Evolutionary conservation across 2,888 invertebrate species (phyloP).

Genomic region (Pilophorus perplexus): DNA sequence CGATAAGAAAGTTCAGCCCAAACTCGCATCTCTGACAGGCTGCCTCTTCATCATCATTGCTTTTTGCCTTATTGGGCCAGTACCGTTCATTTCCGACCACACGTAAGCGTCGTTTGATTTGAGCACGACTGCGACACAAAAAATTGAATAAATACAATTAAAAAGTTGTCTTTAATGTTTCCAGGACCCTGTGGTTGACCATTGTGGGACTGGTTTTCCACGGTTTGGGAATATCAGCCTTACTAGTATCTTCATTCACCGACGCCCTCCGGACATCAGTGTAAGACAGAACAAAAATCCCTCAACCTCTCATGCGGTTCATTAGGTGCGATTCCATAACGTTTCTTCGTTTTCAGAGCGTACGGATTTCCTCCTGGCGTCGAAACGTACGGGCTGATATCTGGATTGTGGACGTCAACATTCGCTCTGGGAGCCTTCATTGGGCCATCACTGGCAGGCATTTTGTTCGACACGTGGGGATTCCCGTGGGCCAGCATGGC

Average conservation of each 20-base stretch:
- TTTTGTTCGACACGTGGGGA: slow-evolving; percentile 69
- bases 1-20: slow-evolving; percentile 66
- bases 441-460: slow-evolving; percentile 73
- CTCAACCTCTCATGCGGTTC: too few species aligned
- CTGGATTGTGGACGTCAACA: slow-evolving; percentile 86
- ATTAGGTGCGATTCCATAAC: too few species aligned
- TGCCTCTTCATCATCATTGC: slow-evolving; percentile 65
- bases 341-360: slow-evolving; percentile 54
- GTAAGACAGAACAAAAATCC: slow-evolving; percentile 57
- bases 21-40: slow-evolving; percentile 66
- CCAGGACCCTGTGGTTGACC: slow-evolving; percentile 64
- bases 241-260: slow-evolving; percentile 81
- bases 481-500: slow-evolving; percentile 70
- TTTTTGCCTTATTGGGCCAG: slow-evolving; percentile 76
- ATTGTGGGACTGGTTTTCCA: slow-evolving; percentile 71
- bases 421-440: slow-evolving; percentile 86
- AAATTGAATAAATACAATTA: background rate
- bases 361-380: slow-evolving; percentile 78
- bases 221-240: slow-evolving; percentile 79
- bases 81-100: slow-evolving; percentile 66
- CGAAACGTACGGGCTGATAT: slow-evolving; percentile 84
- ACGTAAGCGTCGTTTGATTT: slow-evolving; percentile 55
- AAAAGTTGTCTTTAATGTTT: slow-evolving; percentile 49
- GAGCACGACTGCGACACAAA: slow-evolving; percentile 37
- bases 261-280: slow-evolving; percentile 76